Evolutionary conservation across 2,113 vertebrate genomes (phyloP), one percentile per base, ranked within the genome.

Genomic region (Mystacornis crossleyi): DNA sequence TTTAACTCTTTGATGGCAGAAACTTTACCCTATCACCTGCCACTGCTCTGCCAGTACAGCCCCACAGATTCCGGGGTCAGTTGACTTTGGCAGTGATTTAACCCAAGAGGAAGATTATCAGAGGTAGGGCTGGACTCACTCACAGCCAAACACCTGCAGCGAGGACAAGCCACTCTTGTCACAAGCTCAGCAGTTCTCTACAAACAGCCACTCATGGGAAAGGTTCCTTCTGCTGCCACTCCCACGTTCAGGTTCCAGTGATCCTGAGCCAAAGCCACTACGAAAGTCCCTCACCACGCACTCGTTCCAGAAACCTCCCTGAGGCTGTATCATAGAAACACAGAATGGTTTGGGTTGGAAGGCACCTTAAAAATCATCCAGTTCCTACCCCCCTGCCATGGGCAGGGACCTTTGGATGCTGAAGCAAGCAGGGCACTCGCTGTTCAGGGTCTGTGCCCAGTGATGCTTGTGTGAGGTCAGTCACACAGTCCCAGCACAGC

Each of bases 1-100:
- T 77, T 96, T 96, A 96, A 96, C 95, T 70, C 84, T 77, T 94
- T 16, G 45, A 6, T 14, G 8, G 74, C 54, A 66, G 73, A 47
- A 50, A 8, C 42, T 50, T 58, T 8, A 47, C 25, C 2, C 1
- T 4, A 7, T 18, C 19, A 17, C 43, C 48, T 66, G 54, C 16
- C 38, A 16, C 50, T 21, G 47, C 42, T n/a, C 28, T 40, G 66
- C 28, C 54, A 66, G 50, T 5, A 11, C 14, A 33, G 45, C 43
- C 53, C 60, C 34, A 3, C 0, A 0, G 69, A 58, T 60, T 13
- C 36, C 0, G 0, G 48, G 53, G 40, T 48, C 77, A 29, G 65
- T 8, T 78, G 62, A 78, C 21, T 89, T 53, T 60, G 89, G 93
- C 82, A 53, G 51, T 3, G 28, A 54, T 60, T 38, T 54, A 38